phyloP scores from a whole-genome alignment of 2,888 invertebrate species.

The Protophormia terraenovae region DNA sequence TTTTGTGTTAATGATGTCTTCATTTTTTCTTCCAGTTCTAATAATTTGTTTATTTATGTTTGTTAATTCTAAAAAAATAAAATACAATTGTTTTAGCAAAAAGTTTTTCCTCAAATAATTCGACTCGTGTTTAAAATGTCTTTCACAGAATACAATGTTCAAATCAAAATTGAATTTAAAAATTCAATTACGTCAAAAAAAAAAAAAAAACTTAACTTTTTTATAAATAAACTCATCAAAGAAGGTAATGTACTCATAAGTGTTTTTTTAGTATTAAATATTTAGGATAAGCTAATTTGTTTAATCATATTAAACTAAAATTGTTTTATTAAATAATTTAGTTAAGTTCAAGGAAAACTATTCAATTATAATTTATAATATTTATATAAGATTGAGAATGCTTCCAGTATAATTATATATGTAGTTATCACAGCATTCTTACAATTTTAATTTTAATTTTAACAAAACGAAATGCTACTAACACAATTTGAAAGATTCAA shows the following conservation, averaged over 20 bases:
- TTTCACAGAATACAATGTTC: neutral
- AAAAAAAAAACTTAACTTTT: no score
- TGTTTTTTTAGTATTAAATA: neutral
- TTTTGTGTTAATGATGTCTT: neutral
- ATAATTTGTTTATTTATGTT: neutral
- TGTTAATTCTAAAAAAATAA: neutral
- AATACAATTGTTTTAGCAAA: neutral
- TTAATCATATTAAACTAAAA: no score
- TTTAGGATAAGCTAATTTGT: neutral
- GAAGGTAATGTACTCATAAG: neutral
- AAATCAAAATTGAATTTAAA: neutral
- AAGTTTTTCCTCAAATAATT: neutral
- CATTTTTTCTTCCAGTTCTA: neutral
- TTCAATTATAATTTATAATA: no score
- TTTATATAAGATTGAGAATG: no score
- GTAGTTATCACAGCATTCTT: no score
- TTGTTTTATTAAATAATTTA: no score
- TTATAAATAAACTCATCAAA: neutral
- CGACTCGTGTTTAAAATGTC: neutral
- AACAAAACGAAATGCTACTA: no score
- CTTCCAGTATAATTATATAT: no score
- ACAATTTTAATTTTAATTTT: no score
- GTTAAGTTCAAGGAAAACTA: no score
- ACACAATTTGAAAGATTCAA: no score
- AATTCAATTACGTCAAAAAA: neutral